Evolutionary conservation across 2,888 invertebrate genomes (phyloP).

Genomic region (Epinotia demarniana): DNA sequence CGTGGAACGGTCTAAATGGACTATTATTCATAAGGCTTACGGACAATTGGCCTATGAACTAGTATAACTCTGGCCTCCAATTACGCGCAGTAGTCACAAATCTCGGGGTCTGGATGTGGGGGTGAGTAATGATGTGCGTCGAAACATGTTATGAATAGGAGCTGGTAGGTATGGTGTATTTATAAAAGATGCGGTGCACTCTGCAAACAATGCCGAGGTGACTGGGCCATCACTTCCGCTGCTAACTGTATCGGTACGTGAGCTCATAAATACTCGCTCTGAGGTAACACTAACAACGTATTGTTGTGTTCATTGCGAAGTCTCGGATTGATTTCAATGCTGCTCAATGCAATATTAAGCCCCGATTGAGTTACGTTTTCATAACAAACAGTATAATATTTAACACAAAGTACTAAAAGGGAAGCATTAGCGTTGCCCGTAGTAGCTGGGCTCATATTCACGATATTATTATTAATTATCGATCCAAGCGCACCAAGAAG

Average conservation of each 20-base stretch:
- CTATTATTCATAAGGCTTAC: background rate
- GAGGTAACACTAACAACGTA: slow-evolving; percentile 10
- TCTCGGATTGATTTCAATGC: background rate
- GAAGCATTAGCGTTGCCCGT: slow-evolving; percentile 21
- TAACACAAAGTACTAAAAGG: slow-evolving; percentile 10
- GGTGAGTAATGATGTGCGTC: background rate
- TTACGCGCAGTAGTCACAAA: background rate
- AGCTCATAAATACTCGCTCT: slow-evolving; percentile 12
- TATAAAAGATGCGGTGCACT: slow-evolving; percentile 47
- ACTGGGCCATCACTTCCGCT: slow-evolving; percentile 74
- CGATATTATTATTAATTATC: too few species aligned
- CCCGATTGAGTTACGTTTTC: slow-evolving; percentile 19
- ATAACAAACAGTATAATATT: slow-evolving; percentile 1
- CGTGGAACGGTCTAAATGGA: background rate
- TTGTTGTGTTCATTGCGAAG: slow-evolving; percentile 1
- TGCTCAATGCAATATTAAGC: background rate
- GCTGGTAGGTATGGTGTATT: slow-evolving; percentile 20
- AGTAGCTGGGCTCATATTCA: slow-evolving; percentile 46
- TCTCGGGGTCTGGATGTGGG: background rate
- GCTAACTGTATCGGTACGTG: slow-evolving; percentile 43
- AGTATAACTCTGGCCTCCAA: background rate
- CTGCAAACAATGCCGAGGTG: slow-evolving; percentile 71
- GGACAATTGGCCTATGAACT: background rate
- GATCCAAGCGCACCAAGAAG: background rate
- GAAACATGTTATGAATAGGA: background rate